These are phyloP conservation scores for Phrynocephalus versicolor DNA, from an alignment of 2,113 vertebrate species.

Conservation along the genomic window DNA sequence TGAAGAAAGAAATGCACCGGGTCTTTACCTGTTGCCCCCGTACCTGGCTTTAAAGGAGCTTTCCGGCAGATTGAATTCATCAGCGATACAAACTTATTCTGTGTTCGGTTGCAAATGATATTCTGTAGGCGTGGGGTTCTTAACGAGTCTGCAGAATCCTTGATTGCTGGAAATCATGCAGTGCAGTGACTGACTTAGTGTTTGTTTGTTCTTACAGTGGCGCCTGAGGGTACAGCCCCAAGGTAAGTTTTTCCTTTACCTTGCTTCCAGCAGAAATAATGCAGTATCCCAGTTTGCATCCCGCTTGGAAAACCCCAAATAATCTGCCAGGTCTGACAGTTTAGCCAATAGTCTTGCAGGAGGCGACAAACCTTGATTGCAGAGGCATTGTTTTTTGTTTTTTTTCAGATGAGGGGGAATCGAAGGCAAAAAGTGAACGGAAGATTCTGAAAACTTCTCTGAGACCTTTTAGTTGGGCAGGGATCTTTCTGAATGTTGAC, in stretches of 20 bases:
- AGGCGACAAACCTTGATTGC: no score
- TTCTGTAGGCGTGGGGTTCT: no score
- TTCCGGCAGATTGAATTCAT: no score
- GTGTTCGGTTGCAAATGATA: neutral
- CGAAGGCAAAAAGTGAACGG: no score
- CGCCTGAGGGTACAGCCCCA: slow-evolving; percentile 57
- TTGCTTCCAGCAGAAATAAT: neutral
- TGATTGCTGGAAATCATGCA: neutral
- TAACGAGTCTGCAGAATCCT: no score
- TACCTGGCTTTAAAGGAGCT: no score
- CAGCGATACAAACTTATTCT: no score
- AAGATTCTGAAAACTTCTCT: neutral
- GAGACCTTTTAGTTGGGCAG: neutral
- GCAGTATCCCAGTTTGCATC: neutral
- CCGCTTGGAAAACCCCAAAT: neutral
- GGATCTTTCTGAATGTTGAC: neutral
- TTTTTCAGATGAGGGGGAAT: no score
- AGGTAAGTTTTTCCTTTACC: slow-evolving; percentile 30
- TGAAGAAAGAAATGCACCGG: no score
- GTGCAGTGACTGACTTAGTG: neutral
- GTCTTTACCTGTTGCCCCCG: no score
- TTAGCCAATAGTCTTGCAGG: no score
- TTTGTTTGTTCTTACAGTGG: slow-evolving; percentile 34
- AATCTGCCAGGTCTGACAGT: neutral
- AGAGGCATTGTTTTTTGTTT: no score